These are phyloP conservation scores for Tuta absoluta DNA, from an alignment of 2,888 invertebrate genomes.

Conservation along the genomic window DNA sequence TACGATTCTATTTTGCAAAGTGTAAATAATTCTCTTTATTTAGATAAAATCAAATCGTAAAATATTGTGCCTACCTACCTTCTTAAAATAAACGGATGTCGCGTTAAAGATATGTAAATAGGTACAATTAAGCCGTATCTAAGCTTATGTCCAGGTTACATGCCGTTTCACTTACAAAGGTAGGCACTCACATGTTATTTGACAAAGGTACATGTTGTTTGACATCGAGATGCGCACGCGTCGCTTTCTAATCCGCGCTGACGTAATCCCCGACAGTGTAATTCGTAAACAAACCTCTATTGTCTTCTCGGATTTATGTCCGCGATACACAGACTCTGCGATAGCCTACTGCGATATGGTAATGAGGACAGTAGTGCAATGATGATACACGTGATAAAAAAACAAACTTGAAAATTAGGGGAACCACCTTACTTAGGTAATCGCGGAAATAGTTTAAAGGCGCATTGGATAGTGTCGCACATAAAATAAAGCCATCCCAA, in stretches of 20 bases:
- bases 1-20: too few relatives aligned
- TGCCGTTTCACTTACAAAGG: not conserved
- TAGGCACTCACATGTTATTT: not conserved
- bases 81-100: too few relatives aligned
- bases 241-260: conserved; percentile 11
- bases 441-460: not conserved
- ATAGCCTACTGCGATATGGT: conserved; percentile 17
- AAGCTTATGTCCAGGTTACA: too few relatives aligned
- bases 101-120: too few relatives aligned
- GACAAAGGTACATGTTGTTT: not conserved
- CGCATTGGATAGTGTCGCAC: too few relatives aligned
- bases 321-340: not conserved
- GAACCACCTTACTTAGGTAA: not conserved
- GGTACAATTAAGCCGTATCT: too few relatives aligned
- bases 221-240: conserved; percentile 15
- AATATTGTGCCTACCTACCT: too few relatives aligned
- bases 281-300: conserved; percentile 8
- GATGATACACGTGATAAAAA: not conserved
- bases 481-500: too few relatives aligned
- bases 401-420: not conserved
- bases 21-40: too few relatives aligned
- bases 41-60: too few relatives aligned
- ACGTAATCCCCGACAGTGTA: conserved; percentile 11
- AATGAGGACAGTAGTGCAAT: conserved; percentile 16
- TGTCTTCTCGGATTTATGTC: conserved; percentile 14